Base-by-base conservation (phyloP, 2,888 invertebrate species). In the Trachelus stipa region DNA sequence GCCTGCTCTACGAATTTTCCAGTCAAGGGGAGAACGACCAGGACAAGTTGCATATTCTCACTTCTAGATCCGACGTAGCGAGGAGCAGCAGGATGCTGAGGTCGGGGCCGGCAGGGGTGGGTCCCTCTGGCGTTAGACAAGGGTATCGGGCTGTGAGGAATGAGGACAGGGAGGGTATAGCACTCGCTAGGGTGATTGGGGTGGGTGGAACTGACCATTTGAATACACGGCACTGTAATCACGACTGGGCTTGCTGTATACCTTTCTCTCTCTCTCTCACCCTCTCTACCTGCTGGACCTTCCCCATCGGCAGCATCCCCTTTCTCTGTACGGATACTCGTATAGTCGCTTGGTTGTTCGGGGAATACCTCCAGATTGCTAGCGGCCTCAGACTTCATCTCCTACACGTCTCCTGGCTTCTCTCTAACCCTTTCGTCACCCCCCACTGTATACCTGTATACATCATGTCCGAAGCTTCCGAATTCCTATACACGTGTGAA, bases 131-230 rank as follows among this genome's bases (percentile, higher is more conserved):
- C 87, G 86, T 86, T 86, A 87, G 86, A 87, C 87, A 85, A 85
- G 87, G 88, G 87, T 88, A 87, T 87, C 83, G 86, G 83, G 69
- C 83, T 69, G 37, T 15, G 33, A 9, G 30, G 34, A 23, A 34
- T 56, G 23, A 2, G 56, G 56, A 9, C 23, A 23, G 56, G 23
- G 56, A 23, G 56, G 56, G 23, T 23, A 23, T 23, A 1, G 34
- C 12, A 76, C 73, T 37, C 56, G 73, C 75, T 34, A 37, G 68
- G 85, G 88, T 89, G 89, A 91, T 91, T 91, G 90, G 90, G 89
- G 88, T 89, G 88, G 88, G 87, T 88, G 87, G 83, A 87, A 86
- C 88, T 89, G 90, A 90, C 91, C 91, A 91, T 91, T 91, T 91
- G 91, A 90, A 91, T 91, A 90, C 89, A 88, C 88, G 90, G 85